These are phyloP conservation scores for Manis javanica DNA, from an alignment of 2,797 vertebrate genomes.

Conservation along the genomic window DNA sequence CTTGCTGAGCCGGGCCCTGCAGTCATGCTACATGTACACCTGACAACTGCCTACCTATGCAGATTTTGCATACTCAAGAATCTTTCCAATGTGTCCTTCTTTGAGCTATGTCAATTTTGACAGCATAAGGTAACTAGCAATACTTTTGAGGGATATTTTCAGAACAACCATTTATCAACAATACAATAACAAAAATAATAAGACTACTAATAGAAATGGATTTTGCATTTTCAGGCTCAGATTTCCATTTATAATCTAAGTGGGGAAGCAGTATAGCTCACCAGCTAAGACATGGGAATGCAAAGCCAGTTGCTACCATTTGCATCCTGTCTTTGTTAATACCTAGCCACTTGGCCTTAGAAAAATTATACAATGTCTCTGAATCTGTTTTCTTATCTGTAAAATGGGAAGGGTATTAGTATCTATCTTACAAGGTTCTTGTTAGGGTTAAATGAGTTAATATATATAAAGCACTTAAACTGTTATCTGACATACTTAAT, in stretches of 20 bases:
- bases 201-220: not conserved
- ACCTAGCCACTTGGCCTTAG: not conserved
- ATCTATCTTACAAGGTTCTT: not conserved
- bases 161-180: not conserved
- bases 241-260: not conserved
- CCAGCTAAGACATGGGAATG: not conserved
- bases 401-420: not conserved
- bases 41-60: not conserved
- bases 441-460: not conserved
- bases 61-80: not conserved
- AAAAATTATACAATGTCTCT: not conserved
- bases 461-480: not conserved
- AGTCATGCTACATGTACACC: not conserved
- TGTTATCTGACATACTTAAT: not conserved
- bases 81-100: not conserved
- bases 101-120: not conserved
- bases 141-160: not conserved
- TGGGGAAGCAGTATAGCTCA: not conserved
- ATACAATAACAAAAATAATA: not conserved
- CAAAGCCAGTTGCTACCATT: not conserved
- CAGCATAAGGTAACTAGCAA: not conserved
- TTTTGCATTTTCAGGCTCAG: not conserved
- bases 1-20: not conserved
- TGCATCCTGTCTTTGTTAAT: not conserved
- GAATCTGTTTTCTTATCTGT: not conserved